These are phyloP conservation scores for Melanotus villosus DNA, from an alignment of 2,888 invertebrate genomes.

Conservation along the genomic window DNA sequence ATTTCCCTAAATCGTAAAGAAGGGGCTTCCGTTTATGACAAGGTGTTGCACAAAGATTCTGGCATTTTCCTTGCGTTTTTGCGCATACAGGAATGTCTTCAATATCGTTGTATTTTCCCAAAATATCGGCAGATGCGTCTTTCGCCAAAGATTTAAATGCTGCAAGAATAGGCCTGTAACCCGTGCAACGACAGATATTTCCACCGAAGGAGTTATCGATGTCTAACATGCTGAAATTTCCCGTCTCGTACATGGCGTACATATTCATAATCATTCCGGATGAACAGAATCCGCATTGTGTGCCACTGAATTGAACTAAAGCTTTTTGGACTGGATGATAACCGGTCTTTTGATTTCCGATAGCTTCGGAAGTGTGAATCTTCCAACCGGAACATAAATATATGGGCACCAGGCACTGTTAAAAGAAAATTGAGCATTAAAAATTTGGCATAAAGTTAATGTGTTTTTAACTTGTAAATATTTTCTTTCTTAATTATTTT, in stretches of 20 bases:
- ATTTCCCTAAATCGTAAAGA: conserved; percentile 62
- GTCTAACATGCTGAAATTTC: conserved; percentile 71
- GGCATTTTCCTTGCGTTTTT: conserved; percentile 54
- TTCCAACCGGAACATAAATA: conserved; percentile 75
- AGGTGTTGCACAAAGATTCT: conserved; percentile 58
- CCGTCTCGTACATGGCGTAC: conserved; percentile 71
- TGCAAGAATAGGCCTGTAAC: conserved; percentile 75
- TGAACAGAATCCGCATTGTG: conserved; percentile 81
- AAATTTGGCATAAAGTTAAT: too few species aligned
- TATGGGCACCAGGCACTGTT: conserved; percentile 72
- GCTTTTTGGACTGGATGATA: conserved; percentile 76
- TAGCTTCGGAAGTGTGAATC: conserved; percentile 79
- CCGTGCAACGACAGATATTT: conserved; percentile 82
- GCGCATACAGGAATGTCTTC: conserved; percentile 66
- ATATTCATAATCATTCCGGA: conserved; percentile 86
- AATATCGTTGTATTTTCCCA: conserved; percentile 64
- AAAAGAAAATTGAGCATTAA: too few species aligned
- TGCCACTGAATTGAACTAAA: conserved; percentile 74
- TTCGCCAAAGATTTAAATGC: conserved; percentile 74
- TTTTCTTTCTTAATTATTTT: too few species aligned
- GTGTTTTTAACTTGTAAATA: too few species aligned
- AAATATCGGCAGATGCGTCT: conserved; percentile 66
- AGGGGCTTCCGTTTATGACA: conserved; percentile 66
- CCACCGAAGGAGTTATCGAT: conserved; percentile 81
- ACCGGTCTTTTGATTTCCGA: conserved; percentile 74